Evolutionary conservation across 2,888 invertebrate species (phyloP).

Genomic region (Schizotus pectinicornis): DNA sequence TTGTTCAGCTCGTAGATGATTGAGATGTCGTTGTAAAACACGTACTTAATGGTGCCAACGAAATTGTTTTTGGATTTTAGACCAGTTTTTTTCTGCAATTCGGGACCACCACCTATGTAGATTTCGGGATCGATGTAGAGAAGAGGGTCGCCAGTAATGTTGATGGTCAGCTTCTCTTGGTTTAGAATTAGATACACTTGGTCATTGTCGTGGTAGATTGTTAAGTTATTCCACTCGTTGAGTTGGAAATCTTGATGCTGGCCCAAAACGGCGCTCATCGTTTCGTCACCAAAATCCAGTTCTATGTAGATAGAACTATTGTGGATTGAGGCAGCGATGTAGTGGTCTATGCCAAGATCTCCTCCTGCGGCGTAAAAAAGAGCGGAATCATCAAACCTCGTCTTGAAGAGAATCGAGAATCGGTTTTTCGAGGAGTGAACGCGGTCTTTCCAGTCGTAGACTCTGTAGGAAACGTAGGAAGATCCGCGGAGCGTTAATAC

Average conservation of each 20-base stretch:
- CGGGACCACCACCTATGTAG: constrained; percentile 80
- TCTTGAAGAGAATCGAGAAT: constrained; percentile 90
- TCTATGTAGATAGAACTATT: constrained; percentile 85
- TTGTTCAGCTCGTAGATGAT: constrained; percentile 87
- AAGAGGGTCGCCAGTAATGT: constrained; percentile 74
- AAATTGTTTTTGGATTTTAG: constrained; percentile 61
- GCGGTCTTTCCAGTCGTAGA: constrained; percentile 91
- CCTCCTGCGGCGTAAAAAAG: constrained; percentile 93
- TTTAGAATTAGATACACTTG: constrained; percentile 79
- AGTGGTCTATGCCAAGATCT: constrained; percentile 83
- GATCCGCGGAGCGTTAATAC: constrained; percentile 87
- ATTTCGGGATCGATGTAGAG: constrained; percentile 93
- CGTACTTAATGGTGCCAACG: constrained; percentile 86
- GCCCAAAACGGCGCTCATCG: constrained; percentile 71
- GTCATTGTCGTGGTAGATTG: constrained; percentile 80
- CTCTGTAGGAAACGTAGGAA: constrained; percentile 89
- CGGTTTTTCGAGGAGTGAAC: constrained; percentile 87
- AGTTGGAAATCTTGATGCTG: constrained; percentile 71
- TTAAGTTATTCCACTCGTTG: constrained; percentile 85
- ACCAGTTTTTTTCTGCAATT: constrained; percentile 82
- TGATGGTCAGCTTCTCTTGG: constrained; percentile 70
- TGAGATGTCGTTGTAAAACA: constrained; percentile 91
- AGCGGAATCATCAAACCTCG: constrained; percentile 89
- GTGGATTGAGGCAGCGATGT: constrained; percentile 85
- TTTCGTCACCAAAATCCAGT: constrained; percentile 85